phyloP scores from a whole-genome alignment of 2,113 vertebrate species.

The Promerops cafer region DNA sequence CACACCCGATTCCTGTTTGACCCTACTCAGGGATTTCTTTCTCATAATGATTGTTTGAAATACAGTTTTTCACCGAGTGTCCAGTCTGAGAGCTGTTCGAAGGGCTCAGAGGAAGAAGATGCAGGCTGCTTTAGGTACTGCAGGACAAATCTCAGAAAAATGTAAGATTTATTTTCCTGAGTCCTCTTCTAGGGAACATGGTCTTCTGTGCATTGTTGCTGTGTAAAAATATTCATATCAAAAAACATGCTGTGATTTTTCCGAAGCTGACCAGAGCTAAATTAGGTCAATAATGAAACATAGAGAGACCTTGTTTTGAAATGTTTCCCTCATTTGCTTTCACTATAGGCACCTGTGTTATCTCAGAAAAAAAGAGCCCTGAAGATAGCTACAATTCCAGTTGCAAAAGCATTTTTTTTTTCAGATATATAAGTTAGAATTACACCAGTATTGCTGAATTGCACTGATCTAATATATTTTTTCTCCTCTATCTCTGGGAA shows the following conservation, averaged over 20 bases:
- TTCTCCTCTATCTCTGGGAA: not conserved
- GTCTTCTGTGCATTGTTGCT: not conserved
- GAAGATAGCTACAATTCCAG: not conserved
- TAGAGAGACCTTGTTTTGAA: not conserved
- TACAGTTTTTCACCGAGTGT: not conserved
- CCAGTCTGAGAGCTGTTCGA: not conserved
- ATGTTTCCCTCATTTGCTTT: not conserved
- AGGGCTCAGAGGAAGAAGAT: not conserved
- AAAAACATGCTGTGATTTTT: conserved; percentile 25
- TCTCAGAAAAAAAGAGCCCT: not conserved
- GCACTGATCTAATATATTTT: not conserved
- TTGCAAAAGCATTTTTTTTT: not conserved
- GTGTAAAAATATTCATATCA: conserved; percentile 21
- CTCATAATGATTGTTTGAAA: not conserved
- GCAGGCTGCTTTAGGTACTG: not conserved
- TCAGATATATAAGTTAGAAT: not conserved
- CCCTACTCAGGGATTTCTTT: not conserved
- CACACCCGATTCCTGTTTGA: not conserved
- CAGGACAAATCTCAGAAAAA: not conserved
- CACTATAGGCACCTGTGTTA: not conserved
- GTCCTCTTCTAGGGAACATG: not conserved
- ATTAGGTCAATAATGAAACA: conserved; percentile 16
- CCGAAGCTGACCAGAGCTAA: not conserved
- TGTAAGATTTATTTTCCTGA: not conserved
- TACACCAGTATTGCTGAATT: not conserved